Conservation (phyloP, 2,888 invertebrate genomes). For the Cantharis rustica region DNA sequence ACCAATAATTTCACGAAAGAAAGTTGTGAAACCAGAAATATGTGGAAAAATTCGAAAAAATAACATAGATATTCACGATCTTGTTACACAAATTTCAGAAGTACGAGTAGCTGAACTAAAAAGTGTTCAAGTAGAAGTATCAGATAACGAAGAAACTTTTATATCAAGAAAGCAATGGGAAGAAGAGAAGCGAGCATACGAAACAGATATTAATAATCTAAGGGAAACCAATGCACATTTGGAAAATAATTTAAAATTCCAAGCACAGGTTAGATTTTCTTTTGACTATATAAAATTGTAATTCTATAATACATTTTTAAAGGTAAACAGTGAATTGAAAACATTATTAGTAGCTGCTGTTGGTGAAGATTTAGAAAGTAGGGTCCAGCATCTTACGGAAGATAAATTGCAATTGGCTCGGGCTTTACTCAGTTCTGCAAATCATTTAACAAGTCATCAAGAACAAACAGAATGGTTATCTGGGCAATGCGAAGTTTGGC, state of each 20-base stretch:
- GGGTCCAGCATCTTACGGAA: conserved; percentile 88
- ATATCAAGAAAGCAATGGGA: conserved; percentile 52
- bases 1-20: conserved; percentile 68
- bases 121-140: conserved; percentile 56
- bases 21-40: conserved; percentile 43
- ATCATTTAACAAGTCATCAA: conserved; percentile 85
- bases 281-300: not conserved
- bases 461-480: conserved; percentile 93
- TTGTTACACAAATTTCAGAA: conserved; percentile 74
- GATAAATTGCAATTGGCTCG: conserved; percentile 88
- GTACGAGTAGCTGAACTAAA: conserved; percentile 68
- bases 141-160: conserved; percentile 53
- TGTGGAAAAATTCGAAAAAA: conserved; percentile 46
- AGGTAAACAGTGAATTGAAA: conserved; percentile 92
- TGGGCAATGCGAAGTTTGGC: conserved; percentile 95
- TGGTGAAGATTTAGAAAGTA: conserved; percentile 89
- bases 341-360: conserved; percentile 92
- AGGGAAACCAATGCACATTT: conserved; percentile 72
- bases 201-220: conserved; percentile 66
- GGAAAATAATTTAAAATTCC: conserved; percentile 83
- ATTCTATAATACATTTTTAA: conserved; percentile 20
- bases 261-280: conserved; percentile 67
- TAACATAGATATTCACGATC: conserved; percentile 60
- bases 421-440: conserved; percentile 83
- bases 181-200: conserved; percentile 60